These are phyloP conservation scores for Poecilus cupreus DNA, from an alignment of 2,888 invertebrate genomes.

Conservation along the genomic window DNA sequence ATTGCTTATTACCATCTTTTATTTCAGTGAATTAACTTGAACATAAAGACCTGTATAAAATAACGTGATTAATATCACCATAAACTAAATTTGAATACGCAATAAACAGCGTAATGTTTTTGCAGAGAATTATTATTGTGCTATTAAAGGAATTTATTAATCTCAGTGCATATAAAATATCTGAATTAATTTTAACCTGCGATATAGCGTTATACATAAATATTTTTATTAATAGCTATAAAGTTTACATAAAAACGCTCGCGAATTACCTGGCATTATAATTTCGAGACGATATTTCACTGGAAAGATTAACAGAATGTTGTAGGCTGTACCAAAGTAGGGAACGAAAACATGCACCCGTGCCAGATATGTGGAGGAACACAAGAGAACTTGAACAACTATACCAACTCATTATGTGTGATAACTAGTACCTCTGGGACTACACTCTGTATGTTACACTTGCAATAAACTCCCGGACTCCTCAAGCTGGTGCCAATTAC, in stretches of 20 bases:
- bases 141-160: conserved; percentile 35
- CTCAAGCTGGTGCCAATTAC: not conserved
- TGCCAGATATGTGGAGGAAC: not conserved
- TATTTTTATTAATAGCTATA: not conserved
- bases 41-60: conserved; percentile 36
- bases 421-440: conserved; percentile 21
- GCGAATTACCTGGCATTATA: no score
- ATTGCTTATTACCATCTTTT: conserved; percentile 36
- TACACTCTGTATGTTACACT: not conserved
- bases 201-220: not conserved
- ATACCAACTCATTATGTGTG: conserved; percentile 30
- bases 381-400: conserved; percentile 26
- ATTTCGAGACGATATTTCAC: no score
- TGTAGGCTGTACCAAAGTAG: not conserved
- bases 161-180: conserved; percentile 29
- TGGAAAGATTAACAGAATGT: no score
- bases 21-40: conserved; percentile 17
- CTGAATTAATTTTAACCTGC: conserved; percentile 19
- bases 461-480: conserved; percentile 7
- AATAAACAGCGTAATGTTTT: conserved; percentile 38
- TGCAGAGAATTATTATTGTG: conserved; percentile 26
- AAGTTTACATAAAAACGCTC: no score
- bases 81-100: conserved; percentile 42
- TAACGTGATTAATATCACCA: conserved; percentile 32
- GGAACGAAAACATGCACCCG: not conserved